phyloP scores from a whole-genome alignment of 2,113 vertebrate species.

The Hippoglossus stenolepis region DNA sequence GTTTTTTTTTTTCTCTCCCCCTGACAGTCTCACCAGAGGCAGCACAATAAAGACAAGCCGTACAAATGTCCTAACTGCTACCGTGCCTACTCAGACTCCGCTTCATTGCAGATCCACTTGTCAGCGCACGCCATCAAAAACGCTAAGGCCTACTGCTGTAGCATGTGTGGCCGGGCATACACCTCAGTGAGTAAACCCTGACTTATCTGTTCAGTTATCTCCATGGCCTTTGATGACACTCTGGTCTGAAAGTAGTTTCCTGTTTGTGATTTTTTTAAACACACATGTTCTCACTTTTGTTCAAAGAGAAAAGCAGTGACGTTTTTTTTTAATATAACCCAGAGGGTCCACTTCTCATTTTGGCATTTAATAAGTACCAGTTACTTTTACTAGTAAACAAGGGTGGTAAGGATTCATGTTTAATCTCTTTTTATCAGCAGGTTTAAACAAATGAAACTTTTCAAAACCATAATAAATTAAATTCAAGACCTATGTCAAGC shows the following conservation, averaged over 20 bases:
- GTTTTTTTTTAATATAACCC: no score
- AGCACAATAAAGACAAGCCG: constrained; percentile 99
- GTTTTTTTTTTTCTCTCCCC: background rate
- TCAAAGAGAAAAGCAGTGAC: background rate
- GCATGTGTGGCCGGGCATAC: constrained; percentile 98
- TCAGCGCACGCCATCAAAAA: constrained; percentile 98
- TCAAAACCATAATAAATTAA: no score
- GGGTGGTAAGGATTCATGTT: no score
- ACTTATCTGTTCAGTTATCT: background rate
- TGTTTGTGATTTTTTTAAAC: background rate
- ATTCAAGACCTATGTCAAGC: no score
- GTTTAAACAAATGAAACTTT: no score
- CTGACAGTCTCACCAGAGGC: constrained; percentile 96
- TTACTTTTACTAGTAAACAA: no score
- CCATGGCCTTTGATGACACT: constrained; percentile 6
- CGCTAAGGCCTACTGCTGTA: constrained; percentile 98
- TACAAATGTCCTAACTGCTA: constrained; percentile 99
- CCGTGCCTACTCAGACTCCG: constrained; percentile 97
- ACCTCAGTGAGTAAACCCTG: constrained; percentile 90
- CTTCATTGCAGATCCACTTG: constrained; percentile 98
- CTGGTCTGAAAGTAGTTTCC: constrained; percentile 18
- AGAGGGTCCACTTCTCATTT: background rate
- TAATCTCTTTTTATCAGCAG: no score
- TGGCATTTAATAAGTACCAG: no score
- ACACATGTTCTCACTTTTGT: background rate